Base-by-base conservation (phyloP, 1,140 invertebrate species). In the Teleopsis dalmanni region DNA sequence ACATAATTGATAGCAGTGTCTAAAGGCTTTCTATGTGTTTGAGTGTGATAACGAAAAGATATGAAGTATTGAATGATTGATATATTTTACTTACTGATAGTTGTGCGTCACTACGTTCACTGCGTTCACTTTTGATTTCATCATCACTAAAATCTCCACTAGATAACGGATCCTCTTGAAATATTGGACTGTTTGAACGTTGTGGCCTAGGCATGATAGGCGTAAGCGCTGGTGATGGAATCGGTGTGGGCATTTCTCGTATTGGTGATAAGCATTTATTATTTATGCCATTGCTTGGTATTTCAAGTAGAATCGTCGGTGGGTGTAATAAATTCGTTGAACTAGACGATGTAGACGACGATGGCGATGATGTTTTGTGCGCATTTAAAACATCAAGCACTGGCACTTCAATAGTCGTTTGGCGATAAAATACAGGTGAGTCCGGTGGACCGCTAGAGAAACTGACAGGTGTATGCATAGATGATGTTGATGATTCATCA, bases 191-290 rank as follows among this genome's bases (percentile, higher is more conserved):
- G 13, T 49, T 52, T 9, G 49, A 51, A 23, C 56, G 50, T 23
- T 57, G 53, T 19, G 48, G 53, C 49, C 75, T 55, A 13, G 70
- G 65, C 73, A 78, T 75, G n/a, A 83, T 66, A 2, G 83, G 83
- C 3, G 83, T 84, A 7, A 83, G 75, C 25, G 81, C 73, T 14
- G 83, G 83, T 9, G 82, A 84, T 53, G 76, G 81, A 44, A 76
- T 75, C 29, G 83, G 84, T 4, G 82, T 84, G 0, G 84, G 83
- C 42, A 85, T 66, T 65, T 86, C 83, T 45, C 82, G 72, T 48
- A 86, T 85, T 1, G 84, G 82, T 25, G 83, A 85, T 42, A 87
- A 73, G 64, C 83, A 85, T 62, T 82, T 82, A 56, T 80, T 82
- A 54, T 80, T 82, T 29, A 82, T 82, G 11, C 52, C 52, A 60